Conservation (phyloP, 2,797 vertebrate species). For the Notoglanidium macrostoma region DNA sequence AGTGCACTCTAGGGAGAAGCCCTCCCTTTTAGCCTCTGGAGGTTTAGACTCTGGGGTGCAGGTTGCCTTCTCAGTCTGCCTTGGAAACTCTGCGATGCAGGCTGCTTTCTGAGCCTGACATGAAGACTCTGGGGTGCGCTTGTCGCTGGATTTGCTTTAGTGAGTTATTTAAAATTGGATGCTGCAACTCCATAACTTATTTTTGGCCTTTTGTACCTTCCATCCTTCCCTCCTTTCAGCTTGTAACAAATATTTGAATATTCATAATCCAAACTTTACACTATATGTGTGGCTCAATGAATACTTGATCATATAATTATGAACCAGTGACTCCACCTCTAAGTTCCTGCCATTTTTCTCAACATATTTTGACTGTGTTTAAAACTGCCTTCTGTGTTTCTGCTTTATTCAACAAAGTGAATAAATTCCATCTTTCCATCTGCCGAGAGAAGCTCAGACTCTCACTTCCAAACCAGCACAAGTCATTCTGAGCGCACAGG, state of each 20-base stretch:
- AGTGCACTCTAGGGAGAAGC: too few species aligned
- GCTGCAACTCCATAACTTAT: neutral
- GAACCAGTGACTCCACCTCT: neutral
- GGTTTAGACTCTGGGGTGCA: too few species aligned
- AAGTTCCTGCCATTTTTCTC: neutral
- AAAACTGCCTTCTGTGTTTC: neutral
- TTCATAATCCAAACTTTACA: neutral
- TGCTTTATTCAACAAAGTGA: neutral
- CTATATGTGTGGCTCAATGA: neutral
- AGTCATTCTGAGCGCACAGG: neutral
- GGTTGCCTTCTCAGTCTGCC: too few species aligned
- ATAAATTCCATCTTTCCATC: conserved; percentile 13
- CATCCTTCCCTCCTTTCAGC: neutral
- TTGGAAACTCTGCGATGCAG: neutral
- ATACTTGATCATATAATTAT: conserved; percentile 17
- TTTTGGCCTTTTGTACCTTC: neutral
- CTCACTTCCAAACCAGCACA: neutral
- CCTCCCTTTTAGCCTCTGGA: too few species aligned
- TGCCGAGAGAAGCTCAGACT: neutral
- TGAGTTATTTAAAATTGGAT: neutral
- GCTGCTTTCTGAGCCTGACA: too few species aligned
- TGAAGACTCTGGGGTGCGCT: too few species aligned
- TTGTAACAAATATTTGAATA: neutral
- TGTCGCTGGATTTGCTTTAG: neutral
- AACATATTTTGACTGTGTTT: conserved; percentile 1